These are phyloP conservation scores for Zaprionus kolodkinae DNA, from an alignment of 1,140 invertebrate species.

Conservation along the genomic window DNA sequence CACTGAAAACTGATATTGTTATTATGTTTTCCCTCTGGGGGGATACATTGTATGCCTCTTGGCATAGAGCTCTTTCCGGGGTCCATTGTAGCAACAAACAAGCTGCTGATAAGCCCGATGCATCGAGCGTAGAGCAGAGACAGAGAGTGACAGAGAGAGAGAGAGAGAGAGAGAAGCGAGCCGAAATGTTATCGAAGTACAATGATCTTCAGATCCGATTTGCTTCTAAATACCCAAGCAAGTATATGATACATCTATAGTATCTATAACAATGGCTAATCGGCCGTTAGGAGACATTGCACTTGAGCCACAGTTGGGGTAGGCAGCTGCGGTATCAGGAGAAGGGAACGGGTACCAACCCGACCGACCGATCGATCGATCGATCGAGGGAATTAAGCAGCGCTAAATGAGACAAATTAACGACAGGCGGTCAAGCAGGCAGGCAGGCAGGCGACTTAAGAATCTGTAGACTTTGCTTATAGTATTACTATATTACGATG, in stretches of 20 bases:
- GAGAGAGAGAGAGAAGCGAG: not conserved
- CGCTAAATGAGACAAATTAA: conserved; percentile 59
- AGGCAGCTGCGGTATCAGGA: not conserved
- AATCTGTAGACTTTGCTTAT: conserved; percentile 25
- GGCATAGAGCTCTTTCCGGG: conserved; percentile 20
- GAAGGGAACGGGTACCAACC: not conserved
- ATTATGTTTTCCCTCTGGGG: not conserved
- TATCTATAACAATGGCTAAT: conserved; percentile 5
- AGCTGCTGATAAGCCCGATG: conserved; percentile 13
- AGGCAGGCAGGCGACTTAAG: conserved; percentile 47
- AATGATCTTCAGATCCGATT: conserved; percentile 26
- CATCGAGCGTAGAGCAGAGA: not conserved
- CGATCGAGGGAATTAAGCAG: conserved; percentile 22
- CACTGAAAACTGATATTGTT: conserved; percentile 26
- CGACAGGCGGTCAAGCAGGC: conserved; percentile 39
- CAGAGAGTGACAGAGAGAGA: not conserved
- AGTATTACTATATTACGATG: conserved; percentile 1
- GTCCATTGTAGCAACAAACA: conserved; percentile 15
- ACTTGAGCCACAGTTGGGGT: not conserved
- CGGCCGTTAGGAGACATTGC: conserved; percentile 8
- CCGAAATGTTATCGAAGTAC: not conserved
- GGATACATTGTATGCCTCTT: not conserved
- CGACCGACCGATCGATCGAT: not conserved
- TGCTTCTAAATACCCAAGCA: not conserved
- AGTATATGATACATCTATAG: not conserved